Base-by-base conservation (phyloP, 1,140 invertebrate genomes). In the Calliphora vicina region DNA sequence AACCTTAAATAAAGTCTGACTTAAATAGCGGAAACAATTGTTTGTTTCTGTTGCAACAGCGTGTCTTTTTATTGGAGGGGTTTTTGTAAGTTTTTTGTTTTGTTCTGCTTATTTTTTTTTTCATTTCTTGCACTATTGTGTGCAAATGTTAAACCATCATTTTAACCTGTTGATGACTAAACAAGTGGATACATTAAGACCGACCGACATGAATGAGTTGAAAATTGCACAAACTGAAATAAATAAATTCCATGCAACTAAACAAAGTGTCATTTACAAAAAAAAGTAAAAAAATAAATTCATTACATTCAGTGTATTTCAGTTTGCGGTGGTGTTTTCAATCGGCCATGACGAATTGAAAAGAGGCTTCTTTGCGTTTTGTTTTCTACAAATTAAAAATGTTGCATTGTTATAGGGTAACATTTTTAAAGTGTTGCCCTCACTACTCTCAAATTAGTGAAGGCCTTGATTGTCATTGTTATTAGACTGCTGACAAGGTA, bases 11-110 rank as follows among this genome's bases (percentile, higher is more conserved):
- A 57, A 57, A 57, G 20, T 10, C n/a, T 67, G n/a, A 23, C 20
- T 20, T 67, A 57, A 67, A 67, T 67, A 67, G 61, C 61, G 61
- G 61, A 67, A 67, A 67, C 61, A 67, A 67, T 67, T 23, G 61
- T 67, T n/a, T 67, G 61, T 23, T 20, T 57, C 50, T 67, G 61
- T 67, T 67, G 61, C 61, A 67, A 67, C 3, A 67, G 20, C 12
- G 50, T 57, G 17, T 57, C 12, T 17, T 57, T 57, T 57, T 57
- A 17, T 57, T 57, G 10, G 2, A 50, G 9, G 1, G 4, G n/a
- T 6, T 67, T 67, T 20, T 25, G 61, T 6, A 67, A 67, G n/a
- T 67, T 25, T n/a, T n/a, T 17, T n/a, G n/a, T n/a, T n/a, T n/a
- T 61, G 50, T 61, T 0, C 17, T 17, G 17, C 50, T 5, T 43